Conservation (phyloP, 2,888 invertebrate species). For the Microdon myrmicae region DNA sequence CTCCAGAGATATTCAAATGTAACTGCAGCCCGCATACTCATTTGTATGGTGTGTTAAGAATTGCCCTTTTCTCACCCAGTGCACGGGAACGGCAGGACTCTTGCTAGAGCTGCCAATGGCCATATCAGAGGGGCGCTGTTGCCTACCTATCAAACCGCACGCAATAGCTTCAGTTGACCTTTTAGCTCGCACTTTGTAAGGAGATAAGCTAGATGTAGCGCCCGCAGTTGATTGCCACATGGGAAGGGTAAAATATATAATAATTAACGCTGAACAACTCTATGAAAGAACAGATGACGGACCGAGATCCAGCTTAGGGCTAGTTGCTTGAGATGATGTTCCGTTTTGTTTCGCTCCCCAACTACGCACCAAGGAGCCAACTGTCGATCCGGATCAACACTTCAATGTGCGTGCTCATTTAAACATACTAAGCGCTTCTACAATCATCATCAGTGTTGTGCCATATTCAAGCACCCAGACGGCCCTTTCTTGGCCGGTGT, state of each 20-base stretch:
- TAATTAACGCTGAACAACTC: conserved; percentile 38
- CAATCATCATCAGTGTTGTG: conserved; percentile 8
- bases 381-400: conserved; percentile 46
- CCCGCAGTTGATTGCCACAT: conserved; percentile 11
- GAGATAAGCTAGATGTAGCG: conserved; percentile 28
- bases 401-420: conserved; percentile 38
- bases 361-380: conserved; percentile 24
- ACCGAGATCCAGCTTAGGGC: conserved; percentile 17
- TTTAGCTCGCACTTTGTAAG: conserved; percentile 36
- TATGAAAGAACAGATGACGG: conserved; percentile 21
- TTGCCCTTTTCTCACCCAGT: conserved; percentile 25
- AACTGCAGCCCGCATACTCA: conserved; percentile 11
- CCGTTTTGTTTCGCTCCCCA: conserved; percentile 32
- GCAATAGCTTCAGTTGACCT: conserved; percentile 39
- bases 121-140: conserved; percentile 15
- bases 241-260: conserved; percentile 16
- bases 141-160: conserved; percentile 29
- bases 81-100: conserved; percentile 14
- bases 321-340: conserved; percentile 32
- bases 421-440: background rate
- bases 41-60: conserved; percentile 24
- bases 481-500: too few relatives aligned
- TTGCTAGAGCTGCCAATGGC: too few relatives aligned
- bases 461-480: conserved; percentile 13
- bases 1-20: conserved; percentile 11